Percentiles rank a stretch among this genome's conserved stretches.
Conservation (phyloP, 2,888 invertebrate species). For the Synergus laeviventris region DNA sequence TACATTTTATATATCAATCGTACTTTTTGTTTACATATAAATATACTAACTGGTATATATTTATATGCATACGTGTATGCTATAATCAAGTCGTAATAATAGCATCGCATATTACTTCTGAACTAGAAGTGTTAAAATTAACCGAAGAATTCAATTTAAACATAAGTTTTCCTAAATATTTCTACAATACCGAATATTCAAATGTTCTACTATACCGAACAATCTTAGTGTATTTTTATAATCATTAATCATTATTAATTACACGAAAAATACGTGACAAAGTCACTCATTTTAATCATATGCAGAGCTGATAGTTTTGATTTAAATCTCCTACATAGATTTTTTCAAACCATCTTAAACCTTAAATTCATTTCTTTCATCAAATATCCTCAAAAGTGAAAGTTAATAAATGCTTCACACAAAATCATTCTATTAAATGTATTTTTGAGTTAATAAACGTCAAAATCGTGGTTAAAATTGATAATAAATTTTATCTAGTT, state of each 20-base stretch:
- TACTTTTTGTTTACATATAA: slow-evolving; percentile 22
- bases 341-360: background rate
- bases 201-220: slow-evolving; percentile 33
- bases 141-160: slow-evolving; percentile 12
- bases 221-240: slow-evolving; percentile 3
- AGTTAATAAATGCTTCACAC: slow-evolving; percentile 8
- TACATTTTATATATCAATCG: slow-evolving; percentile 36
- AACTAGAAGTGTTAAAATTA: slow-evolving; percentile 32
- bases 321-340: slow-evolving; percentile 9
- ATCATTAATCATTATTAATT: slow-evolving; percentile 20
- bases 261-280: slow-evolving; percentile 29
- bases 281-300: slow-evolving; percentile 21
- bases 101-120: slow-evolving; percentile 24
- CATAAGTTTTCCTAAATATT: slow-evolving; percentile 18
- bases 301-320: slow-evolving; percentile 16
- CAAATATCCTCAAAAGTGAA: slow-evolving; percentile 7
- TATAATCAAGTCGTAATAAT: slow-evolving; percentile 29
- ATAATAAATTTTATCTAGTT: background rate
- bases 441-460: background rate
- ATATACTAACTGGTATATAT: slow-evolving; percentile 19
- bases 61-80: slow-evolving; percentile 32
- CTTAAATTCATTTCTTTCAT: slow-evolving; percentile 11
- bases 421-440: background rate
- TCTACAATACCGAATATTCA: slow-evolving; percentile 37
- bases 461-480: background rate